Conservation (phyloP, 2,113 vertebrate genomes). For the Pristiophorus japonicus region DNA sequence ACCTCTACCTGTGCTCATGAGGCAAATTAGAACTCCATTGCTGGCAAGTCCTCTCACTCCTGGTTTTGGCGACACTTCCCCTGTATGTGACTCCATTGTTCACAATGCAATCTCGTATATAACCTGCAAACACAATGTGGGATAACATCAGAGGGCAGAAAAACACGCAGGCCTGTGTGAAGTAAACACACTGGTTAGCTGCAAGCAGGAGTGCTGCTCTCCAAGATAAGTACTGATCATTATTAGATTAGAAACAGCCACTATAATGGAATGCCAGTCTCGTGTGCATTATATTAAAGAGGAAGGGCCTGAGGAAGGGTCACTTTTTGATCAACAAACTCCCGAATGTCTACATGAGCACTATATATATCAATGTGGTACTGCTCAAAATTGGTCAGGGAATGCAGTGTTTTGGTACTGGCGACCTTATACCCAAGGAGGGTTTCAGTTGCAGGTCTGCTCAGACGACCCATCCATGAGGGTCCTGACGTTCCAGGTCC, state of each 20-base stretch:
- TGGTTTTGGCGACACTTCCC: constrained; percentile 65
- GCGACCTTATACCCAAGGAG: not conserved
- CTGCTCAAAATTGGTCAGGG: not conserved
- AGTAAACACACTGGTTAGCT: not conserved
- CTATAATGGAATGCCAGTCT: not conserved
- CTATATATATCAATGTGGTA: not conserved
- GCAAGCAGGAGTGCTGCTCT: not conserved
- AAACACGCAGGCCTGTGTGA: not conserved
- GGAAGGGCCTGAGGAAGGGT: not conserved
- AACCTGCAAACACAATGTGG: constrained; percentile 58
- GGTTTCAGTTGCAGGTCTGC: too few relatives aligned
- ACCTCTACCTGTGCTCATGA: constrained; percentile 78
- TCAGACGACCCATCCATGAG: too few relatives aligned
- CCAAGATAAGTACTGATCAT: not conserved
- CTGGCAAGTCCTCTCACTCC: constrained; percentile 71
- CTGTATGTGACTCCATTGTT: constrained; percentile 72
- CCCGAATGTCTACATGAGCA: not conserved
- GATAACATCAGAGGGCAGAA: not conserved
- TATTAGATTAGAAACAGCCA: not conserved
- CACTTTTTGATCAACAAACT: not conserved
- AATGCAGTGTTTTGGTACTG: not conserved
- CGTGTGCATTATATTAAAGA: not conserved
- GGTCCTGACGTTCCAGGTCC: too few relatives aligned
- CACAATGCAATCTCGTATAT: constrained; percentile 76
- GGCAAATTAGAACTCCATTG: constrained; percentile 80